Evolutionary conservation across 2,888 invertebrate species (phyloP).

Genomic region (Eudasyphora cyanicolor): DNA sequence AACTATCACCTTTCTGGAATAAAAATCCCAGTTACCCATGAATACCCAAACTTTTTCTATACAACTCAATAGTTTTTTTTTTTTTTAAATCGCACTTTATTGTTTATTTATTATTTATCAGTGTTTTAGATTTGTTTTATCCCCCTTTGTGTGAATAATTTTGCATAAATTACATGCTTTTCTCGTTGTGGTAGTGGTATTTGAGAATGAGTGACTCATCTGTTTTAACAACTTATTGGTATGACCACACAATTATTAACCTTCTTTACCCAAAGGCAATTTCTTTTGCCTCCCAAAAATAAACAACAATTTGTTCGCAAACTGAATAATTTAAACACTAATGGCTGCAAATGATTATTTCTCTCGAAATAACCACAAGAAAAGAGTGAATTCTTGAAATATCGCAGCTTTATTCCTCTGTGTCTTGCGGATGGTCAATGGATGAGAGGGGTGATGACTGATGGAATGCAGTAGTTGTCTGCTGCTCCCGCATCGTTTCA

Average conservation of each 20-base stretch:
- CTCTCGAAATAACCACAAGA: background rate
- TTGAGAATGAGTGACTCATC: background rate
- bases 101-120: slow-evolving; percentile 11
- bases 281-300: no score
- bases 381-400: background rate
- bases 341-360: background rate
- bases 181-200: background rate
- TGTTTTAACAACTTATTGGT: background rate
- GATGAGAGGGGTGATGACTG: no score
- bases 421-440: no score
- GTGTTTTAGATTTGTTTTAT: background rate
- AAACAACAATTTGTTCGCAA: no score
- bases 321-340: background rate
- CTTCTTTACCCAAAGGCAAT: background rate
- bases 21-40: background rate
- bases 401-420: background rate
- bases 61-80: background rate
- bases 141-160: background rate
- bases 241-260: no score
- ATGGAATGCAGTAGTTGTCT: background rate
- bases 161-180: background rate
- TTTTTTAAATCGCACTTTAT: slow-evolving; percentile 16
- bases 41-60: background rate
- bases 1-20: no score
- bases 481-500: background rate